These are phyloP conservation scores for Hypotaenidia okinawae DNA, from an alignment of 2,797 vertebrate genomes.

Conservation along the genomic window DNA sequence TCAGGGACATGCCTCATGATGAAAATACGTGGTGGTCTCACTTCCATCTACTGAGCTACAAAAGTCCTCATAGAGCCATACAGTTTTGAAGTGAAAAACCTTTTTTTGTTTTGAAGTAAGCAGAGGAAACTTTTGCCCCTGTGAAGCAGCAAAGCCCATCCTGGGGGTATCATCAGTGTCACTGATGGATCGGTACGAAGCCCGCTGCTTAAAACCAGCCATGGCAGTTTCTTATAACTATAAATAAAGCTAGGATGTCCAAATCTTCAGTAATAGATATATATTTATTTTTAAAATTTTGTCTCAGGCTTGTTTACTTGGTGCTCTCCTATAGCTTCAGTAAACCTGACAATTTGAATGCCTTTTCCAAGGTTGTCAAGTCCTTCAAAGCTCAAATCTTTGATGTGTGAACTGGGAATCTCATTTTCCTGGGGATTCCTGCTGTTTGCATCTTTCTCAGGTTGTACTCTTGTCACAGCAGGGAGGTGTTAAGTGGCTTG, in stretches of 20 bases:
- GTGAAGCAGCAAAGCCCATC: background rate
- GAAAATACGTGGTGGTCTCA: background rate
- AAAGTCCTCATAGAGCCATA: rapidly evolving
- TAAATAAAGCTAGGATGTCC: background rate
- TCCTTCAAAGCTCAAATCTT: background rate
- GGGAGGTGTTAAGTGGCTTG: background rate
- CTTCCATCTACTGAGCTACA: background rate
- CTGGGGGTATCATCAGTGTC: rapidly evolving
- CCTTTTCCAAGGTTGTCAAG: background rate
- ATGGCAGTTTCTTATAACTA: rapidly evolving
- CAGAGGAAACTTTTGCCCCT: background rate
- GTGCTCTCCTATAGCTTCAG: rapidly evolving
- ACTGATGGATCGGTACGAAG: rapidly evolving
- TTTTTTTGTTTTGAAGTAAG: background rate
- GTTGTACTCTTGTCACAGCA: background rate
- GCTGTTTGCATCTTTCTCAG: background rate
- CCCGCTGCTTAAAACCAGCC: rapidly evolving
- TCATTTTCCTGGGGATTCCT: background rate
- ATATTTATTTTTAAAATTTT: background rate
- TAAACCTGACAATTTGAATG: background rate
- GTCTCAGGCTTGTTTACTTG: background rate
- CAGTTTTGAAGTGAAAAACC: background rate
- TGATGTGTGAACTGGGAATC: background rate
- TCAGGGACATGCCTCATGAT: background rate
- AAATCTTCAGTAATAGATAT: background rate